phyloP scores from a whole-genome alignment of 2,888 invertebrate genomes.

The Bugula neritina region DNA sequence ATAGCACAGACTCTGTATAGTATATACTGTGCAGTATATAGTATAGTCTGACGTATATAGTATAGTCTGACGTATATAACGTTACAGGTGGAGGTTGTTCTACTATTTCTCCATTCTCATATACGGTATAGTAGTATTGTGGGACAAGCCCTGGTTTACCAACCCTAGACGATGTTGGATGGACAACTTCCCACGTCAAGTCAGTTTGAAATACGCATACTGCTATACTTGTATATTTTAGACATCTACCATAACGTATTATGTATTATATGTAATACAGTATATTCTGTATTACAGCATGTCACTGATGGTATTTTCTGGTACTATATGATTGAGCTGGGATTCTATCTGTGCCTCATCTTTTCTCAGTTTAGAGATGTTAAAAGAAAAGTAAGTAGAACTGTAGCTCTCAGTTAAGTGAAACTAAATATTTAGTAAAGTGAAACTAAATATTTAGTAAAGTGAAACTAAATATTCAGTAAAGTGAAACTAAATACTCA shows the following conservation, averaged over 20 bases:
- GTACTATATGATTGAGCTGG: constrained; percentile 92
- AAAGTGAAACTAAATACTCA: too few species aligned
- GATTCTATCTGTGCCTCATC: constrained; percentile 88
- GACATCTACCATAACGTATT: too few species aligned
- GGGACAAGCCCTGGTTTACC: constrained; percentile 58
- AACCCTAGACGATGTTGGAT: constrained; percentile 14
- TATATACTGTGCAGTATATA: neutral
- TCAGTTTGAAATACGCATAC: neutral
- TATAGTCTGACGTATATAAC: neutral
- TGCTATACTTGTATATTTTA: neutral
- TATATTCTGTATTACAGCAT: constrained; percentile 59
- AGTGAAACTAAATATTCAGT: too few species aligned
- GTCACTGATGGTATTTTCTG: constrained; percentile 80
- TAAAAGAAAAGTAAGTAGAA: constrained; percentile 60
- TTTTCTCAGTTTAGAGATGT: constrained; percentile 85
- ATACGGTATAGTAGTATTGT: constrained; percentile 73
- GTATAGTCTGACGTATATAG: neutral
- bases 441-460: too few species aligned
- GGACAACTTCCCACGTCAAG: constrained; percentile 25
- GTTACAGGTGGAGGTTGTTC: constrained; percentile 69
- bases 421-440: too few species aligned
- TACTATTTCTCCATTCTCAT: constrained; percentile 77
- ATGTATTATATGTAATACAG: neutral
- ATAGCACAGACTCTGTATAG: neutral
- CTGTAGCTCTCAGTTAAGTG: too few species aligned